Conservation (phyloP, 2,888 invertebrate species). For the Adelphocoris suturalis region DNA sequence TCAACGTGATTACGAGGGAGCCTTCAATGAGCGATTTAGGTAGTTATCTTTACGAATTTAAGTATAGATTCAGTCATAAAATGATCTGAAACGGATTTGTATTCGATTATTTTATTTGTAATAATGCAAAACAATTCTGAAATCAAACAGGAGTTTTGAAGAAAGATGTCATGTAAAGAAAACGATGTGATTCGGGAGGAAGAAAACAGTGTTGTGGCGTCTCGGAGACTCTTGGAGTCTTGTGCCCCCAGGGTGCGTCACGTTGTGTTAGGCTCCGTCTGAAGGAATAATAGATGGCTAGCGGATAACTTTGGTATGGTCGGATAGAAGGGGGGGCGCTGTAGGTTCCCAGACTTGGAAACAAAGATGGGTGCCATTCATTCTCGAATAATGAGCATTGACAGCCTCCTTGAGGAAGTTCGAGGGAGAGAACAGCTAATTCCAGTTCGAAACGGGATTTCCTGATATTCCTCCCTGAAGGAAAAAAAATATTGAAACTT, state of each 20-base stretch:
- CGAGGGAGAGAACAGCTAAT: too few species aligned
- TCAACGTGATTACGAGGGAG: too few species aligned
- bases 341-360: background rate
- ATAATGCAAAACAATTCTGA: too few species aligned
- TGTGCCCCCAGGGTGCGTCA: conserved; percentile 14
- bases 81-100: too few species aligned
- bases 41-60: too few species aligned
- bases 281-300: conserved; percentile 26
- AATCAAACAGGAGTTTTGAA: background rate
- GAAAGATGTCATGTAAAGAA: background rate
- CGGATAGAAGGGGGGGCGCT: background rate
- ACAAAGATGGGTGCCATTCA: conserved; percentile 20
- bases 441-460: too few species aligned
- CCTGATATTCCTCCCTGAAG: too few species aligned
- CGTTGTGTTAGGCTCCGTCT: background rate
- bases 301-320: background rate
- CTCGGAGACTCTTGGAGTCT: background rate
- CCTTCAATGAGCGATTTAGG: too few species aligned
- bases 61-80: too few species aligned
- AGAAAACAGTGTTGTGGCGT: background rate
- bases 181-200: background rate
- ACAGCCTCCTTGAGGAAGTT: background rate
- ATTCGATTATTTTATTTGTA: too few species aligned
- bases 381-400: conserved; percentile 14
- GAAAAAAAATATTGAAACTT: too few species aligned